Percentiles rank a stretch among this genome's conserved stretches.
Evolutionary conservation across 2,797 vertebrate genomes (phyloP).

Genomic region (Thaleichthys pacificus): DNA sequence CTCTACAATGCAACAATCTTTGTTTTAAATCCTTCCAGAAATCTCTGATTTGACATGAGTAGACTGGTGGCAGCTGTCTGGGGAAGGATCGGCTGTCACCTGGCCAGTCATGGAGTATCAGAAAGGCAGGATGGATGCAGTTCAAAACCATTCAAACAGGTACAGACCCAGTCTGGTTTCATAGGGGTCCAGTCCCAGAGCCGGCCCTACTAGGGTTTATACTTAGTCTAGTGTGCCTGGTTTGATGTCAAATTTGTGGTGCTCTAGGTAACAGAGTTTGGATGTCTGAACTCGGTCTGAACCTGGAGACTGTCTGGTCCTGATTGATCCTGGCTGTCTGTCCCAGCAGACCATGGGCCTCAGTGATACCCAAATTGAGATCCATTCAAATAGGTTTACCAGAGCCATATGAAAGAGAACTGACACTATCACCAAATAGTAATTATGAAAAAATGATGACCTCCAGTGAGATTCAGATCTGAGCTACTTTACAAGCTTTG

Average conservation of each 20-base stretch:
- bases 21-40: background rate
- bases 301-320: background rate
- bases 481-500: background rate
- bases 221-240: background rate
- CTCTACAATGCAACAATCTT: background rate
- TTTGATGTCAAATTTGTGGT: background rate
- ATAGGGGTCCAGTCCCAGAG: background rate
- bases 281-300: background rate
- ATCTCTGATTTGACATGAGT: background rate
- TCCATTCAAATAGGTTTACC: background rate
- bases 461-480: background rate
- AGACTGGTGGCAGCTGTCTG: background rate
- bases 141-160: no score
- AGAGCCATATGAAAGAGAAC: slow-evolving; percentile 35
- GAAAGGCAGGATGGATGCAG: no score
- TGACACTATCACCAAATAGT: background rate
- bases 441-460: background rate
- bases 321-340: background rate
- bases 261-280: background rate
- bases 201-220: background rate
- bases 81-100: background rate
- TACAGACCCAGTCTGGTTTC: background rate
- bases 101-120: background rate
- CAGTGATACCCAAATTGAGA: background rate
- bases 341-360: background rate